These are phyloP conservation scores for Pelodytes ibericus DNA, from an alignment of 2,797 vertebrate genomes.

Conservation along the genomic window DNA sequence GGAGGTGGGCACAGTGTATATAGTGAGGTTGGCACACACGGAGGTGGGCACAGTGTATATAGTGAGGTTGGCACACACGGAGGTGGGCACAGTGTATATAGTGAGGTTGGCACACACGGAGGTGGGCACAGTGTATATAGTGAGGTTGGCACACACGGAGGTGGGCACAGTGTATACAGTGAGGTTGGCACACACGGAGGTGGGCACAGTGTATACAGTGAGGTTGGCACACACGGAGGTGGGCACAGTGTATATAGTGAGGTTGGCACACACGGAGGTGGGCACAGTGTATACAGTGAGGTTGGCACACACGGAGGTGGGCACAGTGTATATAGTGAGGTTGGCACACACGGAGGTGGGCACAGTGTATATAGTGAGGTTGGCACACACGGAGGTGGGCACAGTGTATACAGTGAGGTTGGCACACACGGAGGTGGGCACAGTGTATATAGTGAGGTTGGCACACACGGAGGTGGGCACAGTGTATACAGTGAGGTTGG, in stretches of 20 bases:
- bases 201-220: too few species aligned
- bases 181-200: too few species aligned
- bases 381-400: background rate
- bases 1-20: constrained; percentile 66
- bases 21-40: constrained; percentile 68
- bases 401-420: background rate
- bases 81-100: too few species aligned
- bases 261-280: constrained; percentile 17
- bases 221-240: too few species aligned
- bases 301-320: too few species aligned
- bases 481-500: constrained; percentile 83
- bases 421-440: too few species aligned
- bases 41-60: background rate
- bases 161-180: background rate
- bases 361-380: constrained; percentile 84
- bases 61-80: too few species aligned
- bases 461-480: too few species aligned
- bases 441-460: too few species aligned
- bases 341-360: too few species aligned
- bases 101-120: too few species aligned
- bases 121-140: constrained; percentile 79
- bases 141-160: constrained; percentile 59
- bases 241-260: constrained; percentile 83
- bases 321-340: too few species aligned
- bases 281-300: background rate